Evolutionary conservation across 2,113 vertebrate species (phyloP), one percentile per base, ranked within the genome.

Genomic region (Brienomyrus brachyistius): DNA sequence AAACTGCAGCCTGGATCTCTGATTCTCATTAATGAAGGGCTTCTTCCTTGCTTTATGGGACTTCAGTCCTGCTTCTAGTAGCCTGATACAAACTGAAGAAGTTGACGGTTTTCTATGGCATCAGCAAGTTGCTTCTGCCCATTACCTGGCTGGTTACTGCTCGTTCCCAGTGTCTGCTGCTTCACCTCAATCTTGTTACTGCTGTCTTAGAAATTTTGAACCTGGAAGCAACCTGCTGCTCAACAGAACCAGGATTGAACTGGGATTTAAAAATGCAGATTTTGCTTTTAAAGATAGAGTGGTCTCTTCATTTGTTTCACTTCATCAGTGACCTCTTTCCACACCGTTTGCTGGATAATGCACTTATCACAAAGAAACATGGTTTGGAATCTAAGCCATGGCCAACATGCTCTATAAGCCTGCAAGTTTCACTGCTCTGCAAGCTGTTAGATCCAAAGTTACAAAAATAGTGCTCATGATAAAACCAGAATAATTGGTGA

Each of bases 401-500:
- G 89, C 87, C 85, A 87, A 52, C 62, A 77, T 87, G 31, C 62
- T 90, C 47, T 31, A 56, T 43, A 17, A 74, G 89, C 50, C 21
- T 87, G 31, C 43, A 86, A 70, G 54, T 86, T 50, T 21, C 45
- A 54, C 43, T 90, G 45, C 56, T 86, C 83, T 87, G 89, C 84
- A 88, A 88, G 86, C 89, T 56, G 85, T 90, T 80, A 66, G 86
- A 90, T 90, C 89, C 89, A 90, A 87, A 35, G 86, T 84, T 90
- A 88, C 89, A 88, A 56, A 90, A 88, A 90, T 90, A 82, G 85
- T 70, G 74, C 85, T 88, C 86, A 59, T 87, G 89, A 74, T 87
- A 51, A 88, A 90, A 90, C 50, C 89, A 82, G 40, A 40, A 40
- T 31, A 52, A n/a, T 82, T 90, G 66, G 54, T 88, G 66, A 70